These are phyloP conservation scores for Dipodomys stephensi DNA, from an alignment of 2,113 vertebrate species.

Conservation along the genomic window DNA sequence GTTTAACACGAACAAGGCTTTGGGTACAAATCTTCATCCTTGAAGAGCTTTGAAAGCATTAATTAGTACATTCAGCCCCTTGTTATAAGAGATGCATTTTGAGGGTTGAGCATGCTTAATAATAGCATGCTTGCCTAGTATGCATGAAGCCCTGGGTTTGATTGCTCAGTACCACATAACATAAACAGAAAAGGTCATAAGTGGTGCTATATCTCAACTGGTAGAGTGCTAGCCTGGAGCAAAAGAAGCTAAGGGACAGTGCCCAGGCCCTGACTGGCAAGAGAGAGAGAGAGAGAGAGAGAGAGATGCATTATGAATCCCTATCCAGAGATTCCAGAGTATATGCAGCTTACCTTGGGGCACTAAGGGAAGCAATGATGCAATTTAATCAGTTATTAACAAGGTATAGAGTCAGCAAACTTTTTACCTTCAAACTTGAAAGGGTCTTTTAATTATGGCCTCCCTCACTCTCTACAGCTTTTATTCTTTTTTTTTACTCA, in stretches of 20 bases:
- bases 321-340: not conserved
- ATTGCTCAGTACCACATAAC: no score
- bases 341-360: not conserved
- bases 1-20: conserved; percentile 25
- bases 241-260: no score
- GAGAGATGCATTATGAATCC: no score
- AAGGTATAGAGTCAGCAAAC: not conserved
- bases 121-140: no score
- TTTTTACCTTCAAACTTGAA: not conserved
- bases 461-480: not conserved
- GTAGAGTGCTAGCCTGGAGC: no score
- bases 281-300: no score
- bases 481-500: conserved; percentile 5
- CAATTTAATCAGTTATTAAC: no score
- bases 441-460: not conserved
- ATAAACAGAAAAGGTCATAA: no score
- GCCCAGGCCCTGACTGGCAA: not conserved
- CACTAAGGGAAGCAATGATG: not conserved
- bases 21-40: conserved; percentile 34
- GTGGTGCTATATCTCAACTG: no score
- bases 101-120: no score
- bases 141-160: no score
- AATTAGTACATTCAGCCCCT: not conserved
- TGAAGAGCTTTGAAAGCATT: conserved; percentile 30
- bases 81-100: not conserved